phyloP scores from a whole-genome alignment of 2,113 vertebrate species.

The Bubo bubo region DNA sequence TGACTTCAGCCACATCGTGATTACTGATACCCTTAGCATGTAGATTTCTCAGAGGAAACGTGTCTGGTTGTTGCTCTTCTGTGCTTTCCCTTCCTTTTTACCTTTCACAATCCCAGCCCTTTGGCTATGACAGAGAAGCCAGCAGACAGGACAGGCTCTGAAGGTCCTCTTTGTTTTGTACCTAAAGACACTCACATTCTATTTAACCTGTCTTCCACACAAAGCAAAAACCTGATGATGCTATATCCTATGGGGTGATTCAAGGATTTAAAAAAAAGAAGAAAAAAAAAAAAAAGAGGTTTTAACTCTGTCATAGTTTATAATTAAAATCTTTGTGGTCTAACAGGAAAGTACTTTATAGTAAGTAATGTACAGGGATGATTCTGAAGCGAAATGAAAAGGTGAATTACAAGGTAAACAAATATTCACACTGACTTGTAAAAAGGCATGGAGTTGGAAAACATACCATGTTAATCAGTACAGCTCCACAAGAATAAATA shows the following conservation, averaged over 20 bases:
- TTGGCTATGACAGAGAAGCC: background rate
- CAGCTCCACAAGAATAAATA: background rate
- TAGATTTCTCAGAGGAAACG: background rate
- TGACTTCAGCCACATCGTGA: background rate
- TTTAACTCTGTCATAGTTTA: background rate
- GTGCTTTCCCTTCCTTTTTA: background rate
- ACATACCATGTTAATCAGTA: background rate
- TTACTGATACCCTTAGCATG: background rate
- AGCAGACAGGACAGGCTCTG: background rate
- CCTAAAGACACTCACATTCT: background rate
- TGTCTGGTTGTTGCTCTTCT: fast-evolving
- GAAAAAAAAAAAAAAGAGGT: background rate
- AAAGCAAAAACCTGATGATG: background rate
- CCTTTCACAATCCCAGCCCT: background rate
- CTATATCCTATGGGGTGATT: background rate
- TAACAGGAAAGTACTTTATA: background rate
- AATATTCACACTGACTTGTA: background rate
- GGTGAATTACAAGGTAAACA: background rate
- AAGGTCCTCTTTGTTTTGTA: background rate
- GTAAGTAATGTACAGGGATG: background rate
- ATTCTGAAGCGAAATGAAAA: background rate
- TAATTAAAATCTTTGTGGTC: background rate
- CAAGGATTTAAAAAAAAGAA: background rate
- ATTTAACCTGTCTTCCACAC: background rate
- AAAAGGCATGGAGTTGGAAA: background rate